These are phyloP conservation scores for Pemphredon lugubris DNA, from an alignment of 2,888 invertebrate species.

Conservation along the genomic window DNA sequence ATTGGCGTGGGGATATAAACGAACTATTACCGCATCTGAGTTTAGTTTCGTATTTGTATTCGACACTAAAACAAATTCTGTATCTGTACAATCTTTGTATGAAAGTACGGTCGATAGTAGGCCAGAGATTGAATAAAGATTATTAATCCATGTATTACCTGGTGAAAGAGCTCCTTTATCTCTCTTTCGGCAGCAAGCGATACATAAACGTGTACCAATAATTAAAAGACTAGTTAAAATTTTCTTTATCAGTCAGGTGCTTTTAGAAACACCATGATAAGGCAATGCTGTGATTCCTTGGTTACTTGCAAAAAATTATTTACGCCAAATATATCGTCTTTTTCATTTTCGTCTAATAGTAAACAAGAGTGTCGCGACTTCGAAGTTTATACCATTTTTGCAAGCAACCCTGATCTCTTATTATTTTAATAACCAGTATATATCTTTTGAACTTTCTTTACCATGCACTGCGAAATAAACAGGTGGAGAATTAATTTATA, in stretches of 20 bases:
- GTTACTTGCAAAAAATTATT: slow-evolving; percentile 65
- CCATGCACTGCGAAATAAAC: slow-evolving; percentile 44
- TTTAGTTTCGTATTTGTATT: slow-evolving; percentile 53
- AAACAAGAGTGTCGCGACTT: slow-evolving; percentile 18
- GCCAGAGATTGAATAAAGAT: slow-evolving; percentile 61
- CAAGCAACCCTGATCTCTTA: slow-evolving; percentile 60
- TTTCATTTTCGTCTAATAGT: slow-evolving; percentile 17
- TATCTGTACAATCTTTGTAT: slow-evolving; percentile 59
- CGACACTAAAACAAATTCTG: slow-evolving; percentile 47
- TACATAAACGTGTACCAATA: slow-evolving; percentile 69
- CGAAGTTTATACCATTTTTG: slow-evolving; percentile 52
- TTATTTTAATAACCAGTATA: slow-evolving; percentile 58
- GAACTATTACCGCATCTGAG: slow-evolving; percentile 42
- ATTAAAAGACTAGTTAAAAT: slow-evolving; percentile 76
- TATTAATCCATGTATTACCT: slow-evolving; percentile 45
- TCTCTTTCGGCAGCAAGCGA: slow-evolving; percentile 68
- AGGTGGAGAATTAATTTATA: slow-evolving; percentile 30
- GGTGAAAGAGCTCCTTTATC: slow-evolving; percentile 39
- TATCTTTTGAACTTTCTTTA: slow-evolving; percentile 41
- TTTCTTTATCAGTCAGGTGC: slow-evolving; percentile 75
- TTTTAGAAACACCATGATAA: slow-evolving; percentile 74
- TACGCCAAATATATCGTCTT: slow-evolving; percentile 19
- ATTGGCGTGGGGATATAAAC: slow-evolving; percentile 36
- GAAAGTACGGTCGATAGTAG: slow-evolving; percentile 59
- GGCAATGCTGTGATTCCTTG: slow-evolving; percentile 77